Evolutionary conservation across 2,797 vertebrate genomes (phyloP).

Genomic region (Tachyglossus aculeatus): DNA sequence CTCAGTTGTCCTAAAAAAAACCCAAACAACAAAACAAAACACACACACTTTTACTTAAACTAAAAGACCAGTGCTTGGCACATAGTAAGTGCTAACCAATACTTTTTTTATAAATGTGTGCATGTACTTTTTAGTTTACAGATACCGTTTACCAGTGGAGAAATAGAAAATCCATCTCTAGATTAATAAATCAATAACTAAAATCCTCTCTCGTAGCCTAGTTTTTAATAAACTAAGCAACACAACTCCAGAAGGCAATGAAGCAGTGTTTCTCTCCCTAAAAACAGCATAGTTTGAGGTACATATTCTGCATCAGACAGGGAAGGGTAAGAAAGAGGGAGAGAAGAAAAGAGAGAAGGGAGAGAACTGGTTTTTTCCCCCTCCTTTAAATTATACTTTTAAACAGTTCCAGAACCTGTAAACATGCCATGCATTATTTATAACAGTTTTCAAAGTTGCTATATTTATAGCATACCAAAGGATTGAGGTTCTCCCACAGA

Average conservation of each 20-base stretch:
- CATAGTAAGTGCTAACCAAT: no score
- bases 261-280: not conserved
- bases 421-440: slow-evolving; percentile 22
- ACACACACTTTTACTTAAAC: no score
- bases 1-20: no score
- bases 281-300: not conserved
- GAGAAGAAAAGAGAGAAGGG: no score
- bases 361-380: not conserved
- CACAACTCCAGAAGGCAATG: not conserved
- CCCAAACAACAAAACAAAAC: no score
- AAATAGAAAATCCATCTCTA: not conserved
- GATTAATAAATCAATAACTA: slow-evolving; percentile 1
- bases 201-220: not conserved
- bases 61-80: no score
- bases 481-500: slow-evolving; percentile 1
- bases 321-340: no score
- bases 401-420: slow-evolving; percentile 9
- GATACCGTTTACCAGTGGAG: not conserved
- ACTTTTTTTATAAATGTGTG: no score
- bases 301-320: not conserved
- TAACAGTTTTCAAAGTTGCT: not conserved
- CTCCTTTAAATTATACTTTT: slow-evolving; percentile 3
- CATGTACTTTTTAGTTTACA: no score
- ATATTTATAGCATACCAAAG: slow-evolving; percentile 17
- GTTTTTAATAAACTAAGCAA: no score